Evolutionary conservation across 2,113 vertebrate species (phyloP).

Genomic region (Elanoides forficatus): DNA sequence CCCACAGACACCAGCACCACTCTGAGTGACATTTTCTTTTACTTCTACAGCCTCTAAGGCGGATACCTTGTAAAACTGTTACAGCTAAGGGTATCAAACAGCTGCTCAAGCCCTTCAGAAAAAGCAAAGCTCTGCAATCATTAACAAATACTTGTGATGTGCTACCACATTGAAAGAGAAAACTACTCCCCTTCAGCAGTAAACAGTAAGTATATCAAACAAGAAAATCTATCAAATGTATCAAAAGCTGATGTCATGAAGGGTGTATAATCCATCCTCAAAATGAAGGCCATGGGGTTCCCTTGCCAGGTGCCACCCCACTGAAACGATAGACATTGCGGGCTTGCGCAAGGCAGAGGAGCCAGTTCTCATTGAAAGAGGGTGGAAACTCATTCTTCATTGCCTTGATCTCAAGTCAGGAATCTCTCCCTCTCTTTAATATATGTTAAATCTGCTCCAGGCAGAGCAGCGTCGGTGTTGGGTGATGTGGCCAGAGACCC

Average conservation of each 20-base stretch:
- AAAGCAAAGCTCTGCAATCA: neutral
- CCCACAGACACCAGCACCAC: neutral
- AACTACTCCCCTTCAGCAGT: neutral
- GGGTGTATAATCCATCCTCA: neutral
- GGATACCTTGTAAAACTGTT: neutral
- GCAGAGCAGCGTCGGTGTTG: neutral
- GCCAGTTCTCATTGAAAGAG: neutral
- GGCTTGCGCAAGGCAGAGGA: neutral
- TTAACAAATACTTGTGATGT: neutral
- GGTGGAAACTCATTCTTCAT: neutral
- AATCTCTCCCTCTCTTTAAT: neutral
- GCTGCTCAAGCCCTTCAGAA: neutral
- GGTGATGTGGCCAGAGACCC: neutral
- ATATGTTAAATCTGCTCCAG: neutral
- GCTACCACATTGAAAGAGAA: neutral
- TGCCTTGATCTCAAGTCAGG: neutral
- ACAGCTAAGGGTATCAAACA: neutral
- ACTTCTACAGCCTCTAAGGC: neutral
- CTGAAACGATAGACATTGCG: neutral
- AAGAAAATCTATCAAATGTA: neutral
- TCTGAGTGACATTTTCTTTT: neutral
- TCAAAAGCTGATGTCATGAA: neutral
- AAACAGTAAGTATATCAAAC: neutral
- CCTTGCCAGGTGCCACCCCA: neutral
- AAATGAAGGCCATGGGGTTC: neutral